These are phyloP conservation scores for Drosophila miranda DNA, from an alignment of 1,140 invertebrate genomes.

Conservation along the genomic window DNA sequence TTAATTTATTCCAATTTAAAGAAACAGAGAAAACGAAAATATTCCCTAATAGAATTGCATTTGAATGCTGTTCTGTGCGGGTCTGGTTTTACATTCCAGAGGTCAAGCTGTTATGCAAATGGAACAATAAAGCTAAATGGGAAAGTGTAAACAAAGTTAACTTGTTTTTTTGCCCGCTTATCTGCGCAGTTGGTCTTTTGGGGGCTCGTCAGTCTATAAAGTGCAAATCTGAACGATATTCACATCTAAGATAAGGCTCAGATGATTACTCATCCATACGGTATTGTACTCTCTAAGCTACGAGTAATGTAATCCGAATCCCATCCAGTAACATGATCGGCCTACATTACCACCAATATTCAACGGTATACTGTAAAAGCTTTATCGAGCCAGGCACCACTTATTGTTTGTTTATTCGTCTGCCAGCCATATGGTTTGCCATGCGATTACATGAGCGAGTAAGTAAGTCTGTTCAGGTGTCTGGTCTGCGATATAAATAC, in stretches of 20 bases:
- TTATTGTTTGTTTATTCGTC: slow-evolving; percentile 33
- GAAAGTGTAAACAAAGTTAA: slow-evolving; percentile 38
- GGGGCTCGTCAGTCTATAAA: slow-evolving; percentile 28
- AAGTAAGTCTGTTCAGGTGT: slow-evolving; percentile 20
- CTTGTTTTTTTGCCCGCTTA: slow-evolving; percentile 27
- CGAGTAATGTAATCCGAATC: background rate
- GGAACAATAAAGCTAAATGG: slow-evolving; percentile 30
- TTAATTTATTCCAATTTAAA: slow-evolving; percentile 49
- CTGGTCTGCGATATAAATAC: slow-evolving; percentile 42
- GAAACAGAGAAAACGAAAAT: slow-evolving; percentile 32
- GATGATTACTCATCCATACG: background rate
- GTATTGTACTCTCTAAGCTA: background rate
- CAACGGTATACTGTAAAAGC: slow-evolving; percentile 1
- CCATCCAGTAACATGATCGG: background rate
- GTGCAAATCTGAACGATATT: slow-evolving; percentile 7
- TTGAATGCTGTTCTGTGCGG: background rate
- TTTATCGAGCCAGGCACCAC: background rate
- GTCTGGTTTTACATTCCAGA: slow-evolving; percentile 33
- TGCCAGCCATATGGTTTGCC: slow-evolving; percentile 6
- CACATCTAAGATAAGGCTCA: slow-evolving; percentile 15
- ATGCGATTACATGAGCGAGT: background rate
- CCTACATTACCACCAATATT: background rate
- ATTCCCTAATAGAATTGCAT: slow-evolving; percentile 27
- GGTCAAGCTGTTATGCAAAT: slow-evolving; percentile 30
- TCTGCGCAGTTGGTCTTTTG: slow-evolving; percentile 25